Evolutionary conservation across 2,113 vertebrate species (phyloP).

Genomic region (Xenus cinereus): DNA sequence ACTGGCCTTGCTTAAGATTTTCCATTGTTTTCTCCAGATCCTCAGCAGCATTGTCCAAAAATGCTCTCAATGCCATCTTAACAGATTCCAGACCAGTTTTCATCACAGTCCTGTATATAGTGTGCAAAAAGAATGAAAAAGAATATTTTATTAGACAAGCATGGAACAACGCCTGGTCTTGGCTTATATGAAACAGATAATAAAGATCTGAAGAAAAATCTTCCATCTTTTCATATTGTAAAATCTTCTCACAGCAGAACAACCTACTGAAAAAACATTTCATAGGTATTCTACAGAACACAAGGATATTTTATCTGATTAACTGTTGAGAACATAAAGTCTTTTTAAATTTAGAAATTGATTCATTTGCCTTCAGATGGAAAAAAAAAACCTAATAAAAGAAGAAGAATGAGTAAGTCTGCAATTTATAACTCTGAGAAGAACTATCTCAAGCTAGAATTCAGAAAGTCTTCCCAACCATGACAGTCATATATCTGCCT

Average conservation of each 20-base stretch:
- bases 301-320: background rate
- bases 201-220: background rate
- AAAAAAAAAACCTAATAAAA: background rate
- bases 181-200: background rate
- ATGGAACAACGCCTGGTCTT: background rate
- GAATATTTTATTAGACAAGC: background rate
- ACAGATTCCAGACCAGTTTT: conserved; percentile 92
- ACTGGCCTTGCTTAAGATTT: conserved; percentile 93
- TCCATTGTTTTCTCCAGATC: conserved; percentile 93
- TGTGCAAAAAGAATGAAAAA: background rate
- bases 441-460: background rate
- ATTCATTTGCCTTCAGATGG: background rate
- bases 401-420: background rate
- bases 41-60: conserved; percentile 89
- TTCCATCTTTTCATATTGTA: background rate
- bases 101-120: conserved; percentile 87
- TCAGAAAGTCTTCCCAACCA: background rate
- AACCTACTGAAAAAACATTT: background rate
- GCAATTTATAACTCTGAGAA: background rate
- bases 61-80: conserved; percentile 85
- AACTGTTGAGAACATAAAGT: background rate
- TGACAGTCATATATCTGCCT: background rate
- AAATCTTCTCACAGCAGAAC: background rate
- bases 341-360: background rate
- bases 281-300: background rate